Conservation (phyloP, 2,113 vertebrate genomes). For the Pluvialis apricaria region DNA sequence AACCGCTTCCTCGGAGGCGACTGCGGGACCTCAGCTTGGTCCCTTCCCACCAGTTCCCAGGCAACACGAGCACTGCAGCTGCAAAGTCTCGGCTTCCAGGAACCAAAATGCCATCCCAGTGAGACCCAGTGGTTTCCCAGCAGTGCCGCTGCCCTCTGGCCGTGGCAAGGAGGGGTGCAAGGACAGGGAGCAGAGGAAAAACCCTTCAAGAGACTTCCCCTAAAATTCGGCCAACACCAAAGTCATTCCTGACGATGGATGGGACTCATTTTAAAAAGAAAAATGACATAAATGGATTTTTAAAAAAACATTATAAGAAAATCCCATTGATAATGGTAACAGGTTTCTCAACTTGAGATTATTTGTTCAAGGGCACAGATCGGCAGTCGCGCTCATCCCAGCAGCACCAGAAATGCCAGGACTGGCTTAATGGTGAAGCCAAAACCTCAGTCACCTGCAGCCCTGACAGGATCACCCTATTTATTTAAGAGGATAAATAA, state of each 20-base stretch:
- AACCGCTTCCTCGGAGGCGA: not conserved
- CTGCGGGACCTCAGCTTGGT: not conserved
- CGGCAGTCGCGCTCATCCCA: fast-evolving
- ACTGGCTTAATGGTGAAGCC: not conserved
- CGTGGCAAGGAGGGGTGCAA: fast-evolving
- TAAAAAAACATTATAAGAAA: not conserved
- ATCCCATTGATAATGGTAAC: not conserved
- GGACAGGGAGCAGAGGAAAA: not conserved
- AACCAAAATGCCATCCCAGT: fast-evolving
- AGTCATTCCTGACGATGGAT: not conserved
- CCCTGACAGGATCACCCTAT: not conserved
- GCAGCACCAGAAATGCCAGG: not conserved
- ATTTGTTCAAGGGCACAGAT: not conserved
- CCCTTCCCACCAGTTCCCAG: not conserved
- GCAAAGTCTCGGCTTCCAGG: not conserved
- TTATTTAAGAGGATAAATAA: not conserved
- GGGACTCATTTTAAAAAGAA: no score
- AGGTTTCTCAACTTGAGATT: not conserved
- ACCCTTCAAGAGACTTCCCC: not conserved
- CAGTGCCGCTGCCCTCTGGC: fast-evolving
- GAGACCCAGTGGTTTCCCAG: not conserved
- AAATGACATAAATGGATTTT: not conserved
- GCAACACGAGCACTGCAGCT: fast-evolving
- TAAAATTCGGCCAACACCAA: not conserved
- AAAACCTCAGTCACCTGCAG: not conserved